Evolutionary conservation across 2,888 invertebrate genomes (phyloP).

Genomic region (Uropetala carovei): DNA sequence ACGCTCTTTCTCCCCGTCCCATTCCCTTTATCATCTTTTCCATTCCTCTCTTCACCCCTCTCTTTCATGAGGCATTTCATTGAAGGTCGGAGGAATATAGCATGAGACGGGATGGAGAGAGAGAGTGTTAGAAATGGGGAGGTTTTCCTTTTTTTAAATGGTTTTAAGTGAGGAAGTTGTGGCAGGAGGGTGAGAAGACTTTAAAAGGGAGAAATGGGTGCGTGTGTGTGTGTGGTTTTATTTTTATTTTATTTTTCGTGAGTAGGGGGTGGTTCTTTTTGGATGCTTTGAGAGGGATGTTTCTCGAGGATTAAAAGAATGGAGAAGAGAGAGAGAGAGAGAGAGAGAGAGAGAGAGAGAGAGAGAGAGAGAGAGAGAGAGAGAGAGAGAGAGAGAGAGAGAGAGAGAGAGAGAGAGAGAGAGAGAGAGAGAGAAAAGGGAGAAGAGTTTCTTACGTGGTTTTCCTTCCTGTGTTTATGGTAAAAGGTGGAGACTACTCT

Average conservation of each 20-base stretch:
- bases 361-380: too few species aligned
- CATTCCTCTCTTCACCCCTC: constrained; percentile 12
- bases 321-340: neutral
- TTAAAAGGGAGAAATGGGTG: too few species aligned
- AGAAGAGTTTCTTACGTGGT: neutral
- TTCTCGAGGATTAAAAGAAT: too few species aligned
- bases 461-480: neutral
- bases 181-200: neutral
- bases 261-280: neutral
- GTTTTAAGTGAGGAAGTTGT: neutral
- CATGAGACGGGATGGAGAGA: neutral
- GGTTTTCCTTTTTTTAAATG: neutral
- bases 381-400: too few species aligned
- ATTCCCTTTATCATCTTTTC: too few species aligned
- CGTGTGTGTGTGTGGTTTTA: neutral
- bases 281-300: neutral
- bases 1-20: neutral
- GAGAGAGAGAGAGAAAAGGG: neutral
- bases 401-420: too few species aligned
- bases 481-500: neutral
- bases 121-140: neutral
- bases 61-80: neutral
- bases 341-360: too few species aligned
- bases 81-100: neutral
- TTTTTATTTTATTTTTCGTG: neutral